Conservation (phyloP, 2,113 vertebrate species). For the Psilopogon haemacephalus region DNA sequence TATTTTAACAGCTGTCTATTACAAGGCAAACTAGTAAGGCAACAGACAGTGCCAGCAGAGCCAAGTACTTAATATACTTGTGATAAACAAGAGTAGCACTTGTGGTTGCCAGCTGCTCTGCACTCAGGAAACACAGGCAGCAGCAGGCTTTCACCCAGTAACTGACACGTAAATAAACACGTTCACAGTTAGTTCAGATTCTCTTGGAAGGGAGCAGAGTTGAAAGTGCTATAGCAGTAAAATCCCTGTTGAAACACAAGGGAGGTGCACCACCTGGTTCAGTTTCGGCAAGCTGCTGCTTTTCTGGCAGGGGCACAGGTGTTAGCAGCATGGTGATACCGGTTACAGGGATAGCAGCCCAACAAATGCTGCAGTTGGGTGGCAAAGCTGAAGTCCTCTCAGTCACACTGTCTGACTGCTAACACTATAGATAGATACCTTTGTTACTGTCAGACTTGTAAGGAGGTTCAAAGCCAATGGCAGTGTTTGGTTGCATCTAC, state of each 20-base stretch:
- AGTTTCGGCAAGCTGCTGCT: background rate
- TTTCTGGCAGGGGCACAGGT: background rate
- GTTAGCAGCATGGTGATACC: background rate
- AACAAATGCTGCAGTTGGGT: background rate
- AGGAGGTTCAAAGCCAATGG: background rate
- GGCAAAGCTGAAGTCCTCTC: background rate
- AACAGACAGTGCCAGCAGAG: background rate
- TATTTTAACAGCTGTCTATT: background rate
- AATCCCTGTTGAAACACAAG: background rate
- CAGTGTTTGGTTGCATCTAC: background rate
- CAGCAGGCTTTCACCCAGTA: background rate
- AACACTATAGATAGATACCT: background rate
- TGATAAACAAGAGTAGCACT: background rate
- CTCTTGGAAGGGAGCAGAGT: background rate
- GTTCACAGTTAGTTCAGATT: background rate
- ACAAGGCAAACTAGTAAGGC: background rate
- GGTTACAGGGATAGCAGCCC: background rate
- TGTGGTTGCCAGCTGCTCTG: background rate
- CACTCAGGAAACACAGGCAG: background rate
- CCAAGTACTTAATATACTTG: background rate
- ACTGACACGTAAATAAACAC: background rate
- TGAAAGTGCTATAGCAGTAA: background rate
- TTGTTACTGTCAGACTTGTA: background rate
- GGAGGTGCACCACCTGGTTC: background rate
- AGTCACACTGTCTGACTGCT: background rate